Evolutionary conservation across 2,888 invertebrate species (phyloP).

Genomic region (Eretmocerus hayati): DNA sequence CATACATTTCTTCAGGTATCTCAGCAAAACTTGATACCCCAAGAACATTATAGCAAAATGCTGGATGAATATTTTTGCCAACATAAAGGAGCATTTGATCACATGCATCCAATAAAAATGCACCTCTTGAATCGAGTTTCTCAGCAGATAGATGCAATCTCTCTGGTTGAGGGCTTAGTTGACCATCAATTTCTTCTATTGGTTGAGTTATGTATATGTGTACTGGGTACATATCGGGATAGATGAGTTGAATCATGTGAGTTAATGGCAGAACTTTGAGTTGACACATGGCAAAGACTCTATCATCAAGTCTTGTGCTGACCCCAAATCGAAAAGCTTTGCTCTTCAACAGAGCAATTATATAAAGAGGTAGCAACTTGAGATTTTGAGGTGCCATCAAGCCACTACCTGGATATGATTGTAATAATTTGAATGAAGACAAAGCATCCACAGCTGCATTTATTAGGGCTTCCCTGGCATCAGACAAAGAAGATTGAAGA

Average conservation of each 20-base stretch:
- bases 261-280: conserved; percentile 82
- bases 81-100: conserved; percentile 76
- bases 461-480: conserved; percentile 93
- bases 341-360: conserved; percentile 82
- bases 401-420: conserved; percentile 50
- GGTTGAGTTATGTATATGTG: conserved; percentile 60
- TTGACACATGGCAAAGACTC: conserved; percentile 87
- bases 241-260: conserved; percentile 74
- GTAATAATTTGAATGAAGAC: conserved; percentile 61
- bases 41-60: conserved; percentile 70
- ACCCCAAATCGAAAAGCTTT: conserved; percentile 85
- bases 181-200: conserved; percentile 45
- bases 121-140: conserved; percentile 75
- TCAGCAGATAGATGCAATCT: conserved; percentile 81
- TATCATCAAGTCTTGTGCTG: conserved; percentile 85
- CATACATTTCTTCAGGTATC: conserved; percentile 67
- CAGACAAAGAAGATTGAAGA: conserved; percentile 74
- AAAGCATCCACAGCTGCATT: conserved; percentile 90
- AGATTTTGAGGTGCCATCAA: conserved; percentile 73
- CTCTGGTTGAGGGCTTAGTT: conserved; percentile 59
- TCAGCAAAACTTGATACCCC: conserved; percentile 67
- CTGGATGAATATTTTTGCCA: conserved; percentile 68
- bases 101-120: conserved; percentile 86
- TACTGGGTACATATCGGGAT: conserved; percentile 88
- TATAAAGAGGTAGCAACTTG: conserved; percentile 78